Evolutionary conservation across 2,797 vertebrate genomes (phyloP), one percentile per base, ranked within the genome.

Genomic region (Echiichthys vipera): DNA sequence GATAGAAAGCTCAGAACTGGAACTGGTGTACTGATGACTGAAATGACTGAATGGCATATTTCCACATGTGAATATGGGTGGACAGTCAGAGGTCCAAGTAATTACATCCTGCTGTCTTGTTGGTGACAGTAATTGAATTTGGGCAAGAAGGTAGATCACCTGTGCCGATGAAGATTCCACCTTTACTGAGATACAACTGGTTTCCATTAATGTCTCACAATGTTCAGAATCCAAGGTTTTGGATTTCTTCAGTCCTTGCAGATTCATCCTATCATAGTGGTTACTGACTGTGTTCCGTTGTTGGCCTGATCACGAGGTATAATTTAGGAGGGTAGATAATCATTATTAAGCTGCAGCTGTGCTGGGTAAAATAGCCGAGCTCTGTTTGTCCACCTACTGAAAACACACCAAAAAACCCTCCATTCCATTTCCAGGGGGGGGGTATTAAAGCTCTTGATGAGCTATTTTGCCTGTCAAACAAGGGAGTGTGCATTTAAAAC

Each of bases 261-360:
- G 20, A 15, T 18, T 49, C 1, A 2, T 65, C 46, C 20, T 17
- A n/a, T 5, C 39, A n/a, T 5, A 12, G 22, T 18, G 45, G 34
- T 13, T 22, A 39, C 9, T 25, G 22, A 27, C 17, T 3, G 4
- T 51, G 11, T 25, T 56, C 10, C 51, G 63, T 36, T 27, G 14
- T 29, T 49, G 42, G 18, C 29, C n/a, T 65, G 39, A 22, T 6
- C 15, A 57, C 7, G 43, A 50, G 20, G 53, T 45, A 5, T 9
- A 5, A 58, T 55, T 34, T 43, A 20, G 22, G 40, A 9, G 7
- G 49, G 9, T 20, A 64, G 14, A n/a, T 50, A 3, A 14, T 66
- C 5, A 57, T 65, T 30, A 37, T 63, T 32, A 32, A 39, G 43
- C 55, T 56, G 24, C 43, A 61, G 15, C 68, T 66, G 62, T 43